A percentile compares a stretch with the other conserved stretches of the same genome.
Conservation (phyloP, 2,888 invertebrate species). For the Hyles lineata region DNA sequence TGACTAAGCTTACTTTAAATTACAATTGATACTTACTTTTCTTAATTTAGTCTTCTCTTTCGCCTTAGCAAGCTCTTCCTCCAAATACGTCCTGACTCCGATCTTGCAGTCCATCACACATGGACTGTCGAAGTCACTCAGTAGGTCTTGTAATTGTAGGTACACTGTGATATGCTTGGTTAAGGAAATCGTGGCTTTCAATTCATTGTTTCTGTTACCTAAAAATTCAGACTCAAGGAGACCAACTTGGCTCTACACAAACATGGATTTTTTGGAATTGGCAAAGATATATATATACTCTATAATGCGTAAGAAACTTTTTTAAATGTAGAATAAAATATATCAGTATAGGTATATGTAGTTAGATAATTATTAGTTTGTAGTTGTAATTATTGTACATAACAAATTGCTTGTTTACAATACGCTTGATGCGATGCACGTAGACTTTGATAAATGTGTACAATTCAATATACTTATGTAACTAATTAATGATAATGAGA, state of each 20-base stretch:
- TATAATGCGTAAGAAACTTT: too few relatives aligned
- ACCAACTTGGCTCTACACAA: too few relatives aligned
- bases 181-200: conserved; percentile 53
- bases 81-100: conserved; percentile 96
- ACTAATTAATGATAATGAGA: neutral
- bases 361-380: neutral
- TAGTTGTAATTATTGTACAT: conserved; percentile 37
- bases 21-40: conserved; percentile 86
- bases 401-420: conserved; percentile 11
- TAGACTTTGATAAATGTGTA: conserved; percentile 11
- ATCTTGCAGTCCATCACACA: conserved; percentile 99
- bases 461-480: neutral
- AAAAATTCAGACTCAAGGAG: too few relatives aligned
- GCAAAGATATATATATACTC: too few relatives aligned
- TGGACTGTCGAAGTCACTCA: conserved; percentile 95
- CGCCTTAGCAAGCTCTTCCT: conserved; percentile 97
- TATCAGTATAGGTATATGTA: neutral
- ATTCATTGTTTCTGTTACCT: neutral
- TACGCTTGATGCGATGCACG: neutral
- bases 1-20: neutral
- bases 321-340: neutral
- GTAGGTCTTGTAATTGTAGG: conserved; percentile 95
- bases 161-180: conserved; percentile 82
- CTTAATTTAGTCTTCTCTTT: conserved; percentile 96
- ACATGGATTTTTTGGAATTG: too few relatives aligned